These are phyloP conservation scores for Gryon sp. DNA, from an alignment of 1,140 invertebrate genomes.

Conservation along the genomic window DNA sequence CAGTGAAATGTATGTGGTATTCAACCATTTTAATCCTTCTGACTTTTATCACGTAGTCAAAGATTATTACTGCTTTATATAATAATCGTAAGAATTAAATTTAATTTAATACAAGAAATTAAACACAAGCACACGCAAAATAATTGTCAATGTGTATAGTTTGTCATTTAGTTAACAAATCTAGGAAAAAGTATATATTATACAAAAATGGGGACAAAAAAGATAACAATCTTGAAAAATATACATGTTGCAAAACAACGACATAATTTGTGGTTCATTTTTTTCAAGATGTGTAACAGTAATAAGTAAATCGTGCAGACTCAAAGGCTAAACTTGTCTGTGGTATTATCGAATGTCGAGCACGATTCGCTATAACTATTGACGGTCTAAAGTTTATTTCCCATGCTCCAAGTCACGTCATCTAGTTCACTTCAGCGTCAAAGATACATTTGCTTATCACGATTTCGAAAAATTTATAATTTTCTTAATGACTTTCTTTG, in stretches of 20 bases:
- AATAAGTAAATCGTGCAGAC: constrained; percentile 11
- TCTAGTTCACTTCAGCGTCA: constrained; percentile 29
- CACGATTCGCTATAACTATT: constrained; percentile 26
- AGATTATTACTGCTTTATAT: background rate
- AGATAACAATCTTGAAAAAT: too few relatives aligned
- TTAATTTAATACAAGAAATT: too few relatives aligned
- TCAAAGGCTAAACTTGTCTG: constrained; percentile 16
- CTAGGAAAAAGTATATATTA: too few relatives aligned
- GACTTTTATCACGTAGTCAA: background rate
- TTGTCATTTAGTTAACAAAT: too few relatives aligned
- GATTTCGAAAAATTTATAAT: constrained; percentile 14
- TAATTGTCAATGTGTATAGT: background rate
- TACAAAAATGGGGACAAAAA: too few relatives aligned
- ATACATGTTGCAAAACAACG: too few relatives aligned
- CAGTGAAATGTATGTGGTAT: background rate
- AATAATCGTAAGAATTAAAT: background rate
- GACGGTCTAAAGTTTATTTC: constrained; percentile 30
- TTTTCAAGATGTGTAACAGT: background rate
- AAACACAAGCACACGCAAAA: background rate
- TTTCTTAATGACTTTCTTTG: background rate
- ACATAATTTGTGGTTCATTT: too few relatives aligned
- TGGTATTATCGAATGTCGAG: constrained; percentile 45
- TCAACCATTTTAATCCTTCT: background rate
- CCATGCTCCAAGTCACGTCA: constrained; percentile 40
- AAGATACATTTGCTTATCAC: constrained; percentile 28